Base-by-base conservation (phyloP, 1,140 invertebrate genomes). In the Eupeodes corollae region DNA sequence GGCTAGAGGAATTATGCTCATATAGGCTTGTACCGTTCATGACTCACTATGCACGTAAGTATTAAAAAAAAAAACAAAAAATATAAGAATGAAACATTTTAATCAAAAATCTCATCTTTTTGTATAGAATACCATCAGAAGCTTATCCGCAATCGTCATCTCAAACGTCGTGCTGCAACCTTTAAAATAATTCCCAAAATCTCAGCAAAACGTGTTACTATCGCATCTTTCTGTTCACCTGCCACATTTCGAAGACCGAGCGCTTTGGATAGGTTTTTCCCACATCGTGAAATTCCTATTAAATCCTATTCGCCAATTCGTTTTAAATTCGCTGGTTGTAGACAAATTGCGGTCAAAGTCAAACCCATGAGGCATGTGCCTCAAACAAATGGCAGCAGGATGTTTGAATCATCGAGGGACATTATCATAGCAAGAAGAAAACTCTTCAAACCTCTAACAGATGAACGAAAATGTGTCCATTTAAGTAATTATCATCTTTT, bases 321-420 rank as follows among this genome's bases (percentile, higher is more conserved):
- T 15, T 67, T 67, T 16, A 67, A 67, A 43, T 67, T 67, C 14
- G 59, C 60, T 12, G 62, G 64, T 21, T 65, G 61, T 32, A 57
- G 64, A 30, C 38, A 21, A 13, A 26, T 47, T 8, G 58, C 65
- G 0, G 52, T 63, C 15, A 49, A 63, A 47, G 40, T 63, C 3
- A 67, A 65, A 43, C 56, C 57, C 0, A 65, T 61, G 41, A 46
- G 38, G 26, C 18, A 47, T 1, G 35, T 42, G 2, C 43, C 47
- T 1, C 14, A 37, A 15, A 30, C 49, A 2, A 49, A 47, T 9
- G 47, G 54, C 8, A 44, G 45, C 37, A 50, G 54, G 12, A 38
- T 8, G 21, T 39, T 18, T 21, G 37, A 47, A 13, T 19, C 10
- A 13, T n/a, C 33, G 2, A 59, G 55, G 9, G 61, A 63, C 21